Evolutionary conservation across 1,140 invertebrate genomes (phyloP), one percentile per base, ranked within the genome.

Genomic region (Drosophila nigromelanica): DNA sequence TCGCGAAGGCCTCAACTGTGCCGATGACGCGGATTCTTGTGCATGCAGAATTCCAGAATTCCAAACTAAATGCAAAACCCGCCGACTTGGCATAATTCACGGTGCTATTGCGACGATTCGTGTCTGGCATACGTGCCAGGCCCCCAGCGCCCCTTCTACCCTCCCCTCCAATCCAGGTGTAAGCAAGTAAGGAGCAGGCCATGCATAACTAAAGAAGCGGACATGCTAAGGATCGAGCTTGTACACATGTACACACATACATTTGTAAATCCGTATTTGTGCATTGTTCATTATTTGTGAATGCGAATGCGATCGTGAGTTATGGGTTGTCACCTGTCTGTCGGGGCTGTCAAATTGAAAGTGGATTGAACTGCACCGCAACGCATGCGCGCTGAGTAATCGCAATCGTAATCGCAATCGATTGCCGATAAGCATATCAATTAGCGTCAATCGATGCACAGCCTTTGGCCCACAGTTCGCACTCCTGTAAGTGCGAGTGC

Each of bases 261-360:
- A 56, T 6, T 27, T 66, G 10, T 24, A 58, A 7, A 21, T 40
- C 33, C 35, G 33, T 59, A 21, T 30, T 24, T 24, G 21, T 24
- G 21, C 21, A 24, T 24, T 24, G 21, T 24, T 24, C 21, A 18
- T n/a, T 55, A 56, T 48, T 33, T 40, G 39, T 35, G 61, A 66
- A 72, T 71, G 68, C 51, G 52, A 39, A 39, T 39, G 59, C 11
- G 64, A 69, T 64, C 62, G 72, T 91, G 80, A 91, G 82, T 91
- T 91, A 91, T 91, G 87, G 87, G 55, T 91, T 91, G 90, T 91
- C 90, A 91, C 89, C 86, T 91, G 90, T 91, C 90, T 91, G 90
- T 91, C 82, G 85, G 60, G 67, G 60, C 79, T 91, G 90, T 91
- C 90, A 91, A 91, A 91, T 91, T 76, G 90, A 91, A 91, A 91